Evolutionary conservation across 2,888 invertebrate species (phyloP).

Genomic region (Gastrophysa polygoni): DNA sequence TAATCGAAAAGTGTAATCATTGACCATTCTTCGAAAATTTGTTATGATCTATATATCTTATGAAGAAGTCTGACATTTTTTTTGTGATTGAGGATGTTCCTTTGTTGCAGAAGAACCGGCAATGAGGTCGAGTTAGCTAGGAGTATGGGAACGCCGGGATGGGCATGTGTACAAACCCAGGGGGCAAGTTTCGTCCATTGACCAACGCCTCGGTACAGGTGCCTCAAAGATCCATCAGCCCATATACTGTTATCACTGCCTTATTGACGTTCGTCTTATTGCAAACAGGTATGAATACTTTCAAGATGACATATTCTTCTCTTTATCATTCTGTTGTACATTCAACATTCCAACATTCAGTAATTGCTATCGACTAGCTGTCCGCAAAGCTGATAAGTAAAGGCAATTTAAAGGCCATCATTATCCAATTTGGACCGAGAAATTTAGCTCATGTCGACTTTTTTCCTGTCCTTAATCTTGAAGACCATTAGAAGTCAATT

Average conservation of each 20-base stretch:
- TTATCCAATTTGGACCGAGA: constrained; percentile 18
- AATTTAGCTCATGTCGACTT: constrained; percentile 6
- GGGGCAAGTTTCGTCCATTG: constrained; percentile 67
- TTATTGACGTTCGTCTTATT: constrained; percentile 60
- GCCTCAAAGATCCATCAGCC: constrained; percentile 60
- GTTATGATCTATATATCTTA: too few species aligned
- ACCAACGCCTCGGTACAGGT: constrained; percentile 51
- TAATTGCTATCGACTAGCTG: background rate
- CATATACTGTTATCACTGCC: constrained; percentile 60
- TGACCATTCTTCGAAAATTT: too few species aligned
- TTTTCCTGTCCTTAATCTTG: constrained; percentile 18
- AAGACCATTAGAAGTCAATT: constrained; percentile 5
- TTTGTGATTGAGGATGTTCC: constrained; percentile 16
- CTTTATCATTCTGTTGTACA: too few species aligned
- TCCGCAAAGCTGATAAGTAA: constrained; percentile 15
- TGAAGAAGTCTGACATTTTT: too few species aligned
- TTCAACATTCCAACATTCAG: background rate
- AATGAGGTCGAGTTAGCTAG: constrained; percentile 79
- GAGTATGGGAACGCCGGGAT: constrained; percentile 90
- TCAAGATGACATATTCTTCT: too few species aligned
- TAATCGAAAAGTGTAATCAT: too few species aligned
- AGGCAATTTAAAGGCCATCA: constrained; percentile 23
- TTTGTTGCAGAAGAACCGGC: constrained; percentile 66
- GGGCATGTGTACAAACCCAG: constrained; percentile 88
- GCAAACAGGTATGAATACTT: constrained; percentile 50